Evolutionary conservation across 2,797 vertebrate species (phyloP).

Genomic region (Bryconaethiops microstoma): DNA sequence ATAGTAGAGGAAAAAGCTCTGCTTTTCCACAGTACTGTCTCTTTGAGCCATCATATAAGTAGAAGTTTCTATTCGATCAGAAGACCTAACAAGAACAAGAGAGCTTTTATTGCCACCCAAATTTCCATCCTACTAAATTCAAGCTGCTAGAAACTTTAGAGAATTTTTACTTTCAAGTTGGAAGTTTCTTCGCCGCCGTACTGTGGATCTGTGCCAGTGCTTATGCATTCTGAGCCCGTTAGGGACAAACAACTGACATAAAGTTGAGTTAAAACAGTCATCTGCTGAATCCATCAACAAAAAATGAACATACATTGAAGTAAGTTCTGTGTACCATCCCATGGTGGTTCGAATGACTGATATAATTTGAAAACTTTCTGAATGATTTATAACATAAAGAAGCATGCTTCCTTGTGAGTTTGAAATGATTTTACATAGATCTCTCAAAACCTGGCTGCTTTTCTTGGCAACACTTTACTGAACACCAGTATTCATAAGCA

Average conservation of each 20-base stretch:
- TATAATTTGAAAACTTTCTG: too few species aligned
- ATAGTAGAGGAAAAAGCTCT: not conserved
- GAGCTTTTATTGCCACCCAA: not conserved
- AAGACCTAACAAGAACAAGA: not conserved
- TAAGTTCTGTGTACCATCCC: not conserved
- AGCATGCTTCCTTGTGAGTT: too few species aligned
- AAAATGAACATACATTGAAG: not conserved
- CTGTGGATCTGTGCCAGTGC: slow-evolving; percentile 15
- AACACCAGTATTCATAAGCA: too few species aligned
- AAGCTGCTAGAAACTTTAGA: not conserved
- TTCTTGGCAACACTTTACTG: too few species aligned
- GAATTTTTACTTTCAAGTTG: slow-evolving; percentile 21
- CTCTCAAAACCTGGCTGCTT: too few species aligned
- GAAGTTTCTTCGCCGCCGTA: not conserved
- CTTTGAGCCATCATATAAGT: slow-evolving; percentile 19
- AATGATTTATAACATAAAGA: too few species aligned
- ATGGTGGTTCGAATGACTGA: too few species aligned
- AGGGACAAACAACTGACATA: slow-evolving; percentile 1
- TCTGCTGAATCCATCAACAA: slow-evolving; percentile 11
- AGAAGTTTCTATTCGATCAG: slow-evolving; percentile 1
- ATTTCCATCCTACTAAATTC: slow-evolving; percentile 39
- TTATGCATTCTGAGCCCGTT: not conserved
- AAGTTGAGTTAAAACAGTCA: not conserved
- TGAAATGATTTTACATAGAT: too few species aligned
- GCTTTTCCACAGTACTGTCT: not conserved